Base-by-base conservation (phyloP, 2,113 vertebrate genomes). In the Coreoperca whiteheadi region DNA sequence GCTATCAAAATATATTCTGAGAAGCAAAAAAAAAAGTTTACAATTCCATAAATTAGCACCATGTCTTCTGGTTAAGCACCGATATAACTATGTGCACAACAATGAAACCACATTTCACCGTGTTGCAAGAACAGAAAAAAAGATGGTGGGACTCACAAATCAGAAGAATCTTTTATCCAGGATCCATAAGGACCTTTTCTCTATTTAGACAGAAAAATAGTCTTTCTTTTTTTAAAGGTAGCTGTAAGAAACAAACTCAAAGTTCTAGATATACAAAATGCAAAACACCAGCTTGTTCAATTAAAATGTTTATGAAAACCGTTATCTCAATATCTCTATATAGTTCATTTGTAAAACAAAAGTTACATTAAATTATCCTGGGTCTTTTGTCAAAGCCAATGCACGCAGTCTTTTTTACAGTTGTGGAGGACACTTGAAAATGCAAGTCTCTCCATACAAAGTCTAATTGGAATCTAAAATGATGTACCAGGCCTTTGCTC, bases 21-120 rank as follows among this genome's bases (percentile, higher is more conserved):
- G 10, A 82, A 73, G 28, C 85, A n/a, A n/a, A n/a, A n/a, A 8
- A 60, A 85, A 93, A 87, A 67, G 80, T 88, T 79, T 87, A 91
- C 77, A 92, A 77, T 87, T 90, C 77, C 68, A 91, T 94, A 94
- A 95, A 95, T 94, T 95, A 96, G 94, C 95, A 96, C 95, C 95
- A 95, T 37, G 65, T 88, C 60, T 75, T 89, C 89, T 82, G 85
- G 78, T 85, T 72, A 85, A 93, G 90, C 92, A 92, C 90, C 89
- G 56, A 81, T 86, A 86, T 73, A 79, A 68, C 76, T 91, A 93
- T 94, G 91, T 93, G 90, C 88, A 92, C 84, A 87, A 91, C 89
- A 93, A 88, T 87, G 79, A 91, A 91, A 93, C 46, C 77, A 72
- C 34, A 90, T 85, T 92, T 92, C 90, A 92, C 80, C 89, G 88